Evolutionary conservation across 2,797 vertebrate species (phyloP).

Genomic region (Cephalopachus bancanus): DNA sequence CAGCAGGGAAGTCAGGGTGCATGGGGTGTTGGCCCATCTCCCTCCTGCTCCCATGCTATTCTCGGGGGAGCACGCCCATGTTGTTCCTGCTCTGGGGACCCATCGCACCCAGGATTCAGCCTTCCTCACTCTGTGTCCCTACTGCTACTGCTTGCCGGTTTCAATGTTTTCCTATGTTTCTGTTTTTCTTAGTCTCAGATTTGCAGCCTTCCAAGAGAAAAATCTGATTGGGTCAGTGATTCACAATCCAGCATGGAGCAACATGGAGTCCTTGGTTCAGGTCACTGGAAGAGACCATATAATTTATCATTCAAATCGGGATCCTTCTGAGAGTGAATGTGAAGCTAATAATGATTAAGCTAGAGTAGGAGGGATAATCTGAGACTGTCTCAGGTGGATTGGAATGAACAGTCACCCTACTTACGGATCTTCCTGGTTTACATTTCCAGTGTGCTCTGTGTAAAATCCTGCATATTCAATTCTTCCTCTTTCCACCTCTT

Average conservation of each 20-base stretch:
- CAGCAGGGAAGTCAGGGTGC: neutral
- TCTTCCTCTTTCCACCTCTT: neutral
- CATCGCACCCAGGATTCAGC: neutral
- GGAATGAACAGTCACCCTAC: neutral
- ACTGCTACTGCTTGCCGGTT: neutral
- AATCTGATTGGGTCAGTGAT: neutral
- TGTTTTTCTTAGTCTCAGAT: conserved; percentile 29
- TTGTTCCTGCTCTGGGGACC: neutral
- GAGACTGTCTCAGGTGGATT: neutral
- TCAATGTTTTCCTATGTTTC: neutral
- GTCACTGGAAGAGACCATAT: neutral
- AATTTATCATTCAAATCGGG: neutral
- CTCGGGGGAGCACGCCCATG: rapidly evolving
- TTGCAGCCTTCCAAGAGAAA: neutral
- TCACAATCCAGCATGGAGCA: neutral
- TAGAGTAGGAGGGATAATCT: neutral
- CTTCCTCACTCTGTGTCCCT: neutral
- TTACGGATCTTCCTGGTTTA: neutral
- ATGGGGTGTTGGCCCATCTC: rapidly evolving
- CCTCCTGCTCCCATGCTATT: too few relatives aligned
- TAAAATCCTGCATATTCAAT: neutral
- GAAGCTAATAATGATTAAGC: neutral
- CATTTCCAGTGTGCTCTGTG: neutral
- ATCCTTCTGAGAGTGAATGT: neutral
- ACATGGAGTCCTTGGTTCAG: neutral